Evolutionary conservation across 2,888 invertebrate genomes (phyloP), one percentile per base, ranked within the genome.

Genomic region (Crioceris asparagi): DNA sequence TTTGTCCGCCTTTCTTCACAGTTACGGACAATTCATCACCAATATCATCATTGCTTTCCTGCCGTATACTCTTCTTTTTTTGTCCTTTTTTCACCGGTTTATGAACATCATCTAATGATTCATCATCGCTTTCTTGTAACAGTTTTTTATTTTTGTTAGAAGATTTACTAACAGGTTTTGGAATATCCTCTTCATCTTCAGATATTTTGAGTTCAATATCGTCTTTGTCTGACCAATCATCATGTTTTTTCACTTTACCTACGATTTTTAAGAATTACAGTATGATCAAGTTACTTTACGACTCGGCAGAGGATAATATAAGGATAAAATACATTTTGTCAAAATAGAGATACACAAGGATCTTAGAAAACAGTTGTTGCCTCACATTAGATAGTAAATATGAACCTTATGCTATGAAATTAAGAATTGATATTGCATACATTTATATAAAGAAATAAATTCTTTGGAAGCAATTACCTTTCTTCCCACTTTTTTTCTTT

Each of bases 101-200:
- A 34, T 10, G 45, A n/a, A 17, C 30, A 14, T 27, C 32, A 27
- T 40, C 37, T 21, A 44, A 39, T 11, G 45, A 36, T 12, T 34
- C 30, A 17, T 30, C 32, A 29, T 50, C 40, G 37, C 44, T 18
- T 19, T 32, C 39, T 34, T 42, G 38, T 26, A 43, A 44, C 39
- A 47, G 51, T 35, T 53, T 56, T 21, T 65, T 60, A 41, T 65
- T 63, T 42, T 65, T 65, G 46, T n/a, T 25, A 1, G 36, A 29
- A 23, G 39, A 43, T 38, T 39, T 44, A 4, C 26, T 26, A 3
- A 19, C 30, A 37, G 47, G 30, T 3, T 38, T 35, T 16, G 30
- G 30, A 32, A 35, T 37, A 39, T 53, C 51, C 32, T 46, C 41
- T 36, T 47, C 53, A 29, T 48, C 52, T 29, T 59, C 57, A 6